A percentile compares a stretch with the other conserved stretches of the same genome.
These are phyloP conservation scores for Solea solea DNA, from an alignment of 2,113 vertebrate species.

Conservation along the genomic window DNA sequence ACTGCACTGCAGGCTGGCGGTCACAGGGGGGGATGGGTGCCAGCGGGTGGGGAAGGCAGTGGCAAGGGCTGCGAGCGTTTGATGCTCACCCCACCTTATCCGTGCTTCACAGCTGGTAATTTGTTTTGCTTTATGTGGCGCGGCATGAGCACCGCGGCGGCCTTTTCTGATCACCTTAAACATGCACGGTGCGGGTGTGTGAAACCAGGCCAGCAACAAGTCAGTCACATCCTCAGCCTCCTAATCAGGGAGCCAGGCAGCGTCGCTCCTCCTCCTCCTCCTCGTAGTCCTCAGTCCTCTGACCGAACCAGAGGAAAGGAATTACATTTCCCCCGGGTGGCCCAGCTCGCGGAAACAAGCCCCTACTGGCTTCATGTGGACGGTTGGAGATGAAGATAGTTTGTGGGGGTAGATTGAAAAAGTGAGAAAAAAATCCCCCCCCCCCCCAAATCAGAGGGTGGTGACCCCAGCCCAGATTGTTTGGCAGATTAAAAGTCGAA, in stretches of 20 bases:
- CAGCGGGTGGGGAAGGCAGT: slow-evolving; percentile 13
- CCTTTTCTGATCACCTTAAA: slow-evolving; percentile 65
- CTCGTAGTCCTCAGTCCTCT: slow-evolving; percentile 33
- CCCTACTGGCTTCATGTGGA: slow-evolving; percentile 55
- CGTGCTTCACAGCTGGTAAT: slow-evolving; percentile 61
- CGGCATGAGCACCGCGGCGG: slow-evolving; percentile 15
- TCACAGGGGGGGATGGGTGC: not conserved
- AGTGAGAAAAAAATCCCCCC: slow-evolving; percentile 66
- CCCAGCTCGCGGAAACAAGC: slow-evolving; percentile 54
- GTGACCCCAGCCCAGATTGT: slow-evolving; percentile 75
- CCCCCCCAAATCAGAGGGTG: slow-evolving; percentile 68
- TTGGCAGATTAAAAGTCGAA: slow-evolving; percentile 80
- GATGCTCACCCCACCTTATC: slow-evolving; percentile 49
- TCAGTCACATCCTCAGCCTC: slow-evolving; percentile 30
- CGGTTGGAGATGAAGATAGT: slow-evolving; percentile 55
- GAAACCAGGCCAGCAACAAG: slow-evolving; percentile 42
- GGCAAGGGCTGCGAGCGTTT: slow-evolving; percentile 36
- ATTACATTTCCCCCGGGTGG: slow-evolving; percentile 75
- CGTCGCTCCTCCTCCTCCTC: slow-evolving; percentile 21
- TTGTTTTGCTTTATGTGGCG: slow-evolving; percentile 67
- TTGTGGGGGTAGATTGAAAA: slow-evolving; percentile 72
- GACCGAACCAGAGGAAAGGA: slow-evolving; percentile 58
- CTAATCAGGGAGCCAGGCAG: slow-evolving; percentile 54
- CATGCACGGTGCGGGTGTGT: slow-evolving; percentile 43
- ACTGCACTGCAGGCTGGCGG: slow-evolving; percentile 35